Evolutionary conservation across 1,140 invertebrate genomes (phyloP).

Genomic region (Drosophila persimilis): DNA sequence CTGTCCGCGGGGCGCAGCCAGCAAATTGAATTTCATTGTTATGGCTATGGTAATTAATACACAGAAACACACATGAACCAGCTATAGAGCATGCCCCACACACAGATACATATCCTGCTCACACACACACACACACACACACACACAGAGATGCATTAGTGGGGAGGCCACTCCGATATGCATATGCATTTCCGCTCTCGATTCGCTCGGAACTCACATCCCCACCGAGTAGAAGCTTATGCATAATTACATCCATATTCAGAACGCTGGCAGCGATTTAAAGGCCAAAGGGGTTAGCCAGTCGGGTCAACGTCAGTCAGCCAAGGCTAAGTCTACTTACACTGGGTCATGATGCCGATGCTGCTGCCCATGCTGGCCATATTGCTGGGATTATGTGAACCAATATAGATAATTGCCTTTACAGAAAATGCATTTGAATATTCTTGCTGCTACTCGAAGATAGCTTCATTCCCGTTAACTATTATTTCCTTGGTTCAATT

Average conservation of each 20-base stretch:
- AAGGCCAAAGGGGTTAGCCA: conserved; percentile 30
- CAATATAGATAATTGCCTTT: background rate
- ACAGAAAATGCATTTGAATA: background rate
- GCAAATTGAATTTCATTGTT: conserved; percentile 67
- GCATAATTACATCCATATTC: conserved; percentile 47
- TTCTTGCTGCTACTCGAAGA: no score
- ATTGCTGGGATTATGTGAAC: background rate
- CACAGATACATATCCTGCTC: background rate
- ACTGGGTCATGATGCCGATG: background rate
- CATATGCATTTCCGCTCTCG: conserved; percentile 50
- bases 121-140: background rate
- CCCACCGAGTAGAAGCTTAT: conserved; percentile 26
- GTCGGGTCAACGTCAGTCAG: conserved; percentile 13
- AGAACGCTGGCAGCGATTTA: conserved; percentile 18
- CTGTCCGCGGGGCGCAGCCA: conserved; percentile 32
- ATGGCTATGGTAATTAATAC: conserved; percentile 55
- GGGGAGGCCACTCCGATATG: conserved; percentile 14
- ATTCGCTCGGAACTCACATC: conserved; percentile 12
- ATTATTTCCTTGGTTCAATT: no score
- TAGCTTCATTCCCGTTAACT: no score
- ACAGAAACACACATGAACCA: background rate
- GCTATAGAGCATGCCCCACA: background rate
- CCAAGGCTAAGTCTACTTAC: conserved; percentile 19
- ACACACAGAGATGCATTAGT: background rate
- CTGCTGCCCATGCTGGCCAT: no score